Conservation (phyloP, 2,888 invertebrate genomes). For the Dryococelus australis region DNA sequence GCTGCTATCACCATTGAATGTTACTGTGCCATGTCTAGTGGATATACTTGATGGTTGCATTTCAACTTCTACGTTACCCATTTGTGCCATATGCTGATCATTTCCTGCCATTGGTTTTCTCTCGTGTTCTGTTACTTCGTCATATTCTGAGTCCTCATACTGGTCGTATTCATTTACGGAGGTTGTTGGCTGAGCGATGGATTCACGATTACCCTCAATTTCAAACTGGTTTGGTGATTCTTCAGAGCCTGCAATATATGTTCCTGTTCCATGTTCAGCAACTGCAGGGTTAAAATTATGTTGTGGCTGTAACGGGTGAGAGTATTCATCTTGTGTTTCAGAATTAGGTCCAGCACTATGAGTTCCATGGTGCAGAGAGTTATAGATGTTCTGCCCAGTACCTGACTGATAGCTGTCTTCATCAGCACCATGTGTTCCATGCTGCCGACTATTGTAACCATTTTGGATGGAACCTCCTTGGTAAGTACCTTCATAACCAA, state of each 20-base stretch:
- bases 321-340: conserved; percentile 4
- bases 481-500: neutral
- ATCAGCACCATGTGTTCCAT: neutral
- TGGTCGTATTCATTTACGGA: conserved; percentile 64
- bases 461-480: neutral
- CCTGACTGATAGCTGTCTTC: neutral
- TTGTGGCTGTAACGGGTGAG: neutral
- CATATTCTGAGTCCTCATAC: conserved; percentile 51
- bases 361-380: neutral
- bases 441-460: neutral
- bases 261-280: neutral
- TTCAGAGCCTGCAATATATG: neutral
- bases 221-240: neutral
- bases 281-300: neutral
- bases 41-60: neutral
- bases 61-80: neutral
- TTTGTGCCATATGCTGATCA: neutral
- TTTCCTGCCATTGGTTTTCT: neutral
- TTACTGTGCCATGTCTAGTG: conserved; percentile 26
- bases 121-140: neutral
- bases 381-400: neutral
- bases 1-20: conserved; percentile 7
- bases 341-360: neutral
- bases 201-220: neutral
- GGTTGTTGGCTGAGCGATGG: neutral